Conservation (phyloP, 2,113 vertebrate species). For the Pseudopodoces humilis region DNA sequence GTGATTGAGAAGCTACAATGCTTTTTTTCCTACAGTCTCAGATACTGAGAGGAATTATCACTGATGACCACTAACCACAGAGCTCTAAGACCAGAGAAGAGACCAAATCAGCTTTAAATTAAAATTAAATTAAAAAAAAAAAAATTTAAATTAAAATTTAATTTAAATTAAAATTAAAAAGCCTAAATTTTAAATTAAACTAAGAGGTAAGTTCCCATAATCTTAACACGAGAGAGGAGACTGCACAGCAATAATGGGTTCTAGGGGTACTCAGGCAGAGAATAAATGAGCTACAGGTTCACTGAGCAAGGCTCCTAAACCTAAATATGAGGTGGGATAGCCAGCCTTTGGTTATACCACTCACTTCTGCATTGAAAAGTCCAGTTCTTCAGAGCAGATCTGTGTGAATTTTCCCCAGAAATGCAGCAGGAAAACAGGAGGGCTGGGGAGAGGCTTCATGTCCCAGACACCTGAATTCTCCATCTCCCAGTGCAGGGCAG, state of each 20-base stretch:
- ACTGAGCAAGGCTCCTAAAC: neutral
- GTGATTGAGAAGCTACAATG: neutral
- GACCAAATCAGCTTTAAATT: neutral
- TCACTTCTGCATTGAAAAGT: neutral
- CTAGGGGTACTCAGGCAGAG: accelerated
- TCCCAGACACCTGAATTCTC: no score
- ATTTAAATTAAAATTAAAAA: no score
- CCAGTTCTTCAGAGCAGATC: neutral
- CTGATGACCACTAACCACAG: neutral
- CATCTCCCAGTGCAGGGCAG: no score
- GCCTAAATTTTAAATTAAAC: neutral
- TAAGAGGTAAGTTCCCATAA: neutral
- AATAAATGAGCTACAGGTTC: neutral
- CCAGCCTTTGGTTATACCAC: neutral
- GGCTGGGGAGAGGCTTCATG: accelerated
- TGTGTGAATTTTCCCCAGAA: neutral
- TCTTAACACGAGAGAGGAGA: neutral
- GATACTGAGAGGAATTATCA: neutral
- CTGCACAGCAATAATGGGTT: neutral
- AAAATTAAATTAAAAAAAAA: no score
- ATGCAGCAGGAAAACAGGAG: neutral
- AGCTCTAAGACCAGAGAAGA: neutral
- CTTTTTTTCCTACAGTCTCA: neutral
- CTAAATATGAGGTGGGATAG: neutral
- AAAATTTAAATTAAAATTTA: no score